Base-by-base conservation (phyloP, 2,797 vertebrate genomes). In the Semotilus atromaculatus region DNA sequence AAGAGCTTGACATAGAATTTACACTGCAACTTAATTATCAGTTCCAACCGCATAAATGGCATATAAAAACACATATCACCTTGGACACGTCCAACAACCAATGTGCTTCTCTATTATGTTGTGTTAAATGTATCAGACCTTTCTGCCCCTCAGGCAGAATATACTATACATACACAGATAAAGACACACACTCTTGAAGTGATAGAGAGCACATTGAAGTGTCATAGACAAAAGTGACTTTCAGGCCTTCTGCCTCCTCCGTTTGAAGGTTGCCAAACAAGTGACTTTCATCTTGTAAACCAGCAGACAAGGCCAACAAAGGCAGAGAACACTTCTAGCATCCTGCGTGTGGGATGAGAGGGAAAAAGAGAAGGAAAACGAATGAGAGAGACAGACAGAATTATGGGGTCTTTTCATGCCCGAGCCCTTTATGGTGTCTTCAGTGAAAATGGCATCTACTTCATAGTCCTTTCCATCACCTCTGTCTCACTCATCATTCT, bases 181-280 rank as follows among this genome's bases (percentile, higher is more conserved):
- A 23, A 80, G 55, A 16, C 9, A 62, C 36, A 19, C 51, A 23
- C 53, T 36, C 9, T 68, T 38, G 16, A 48, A 72, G 23, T 62
- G 40, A 53, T 31, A 29, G 40, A 83, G 45, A 66, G 23, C 11
- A 48, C 43, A 93, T 91, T 87, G 91, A 94, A 93, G 90, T 87
- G 86, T 82, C 89, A 71, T 87, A 53, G 85, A 84, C 77, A 77
- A 89, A 92, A 88, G 92, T 91, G 92, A 94, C 94, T 94, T 93
- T 93, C 90, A 93, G 91, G 90, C 82, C 91, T 88, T 91, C 89
- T 92, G 90, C 80, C 90, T 88, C 90, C 90, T 91, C 58, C 60
- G 36, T 94, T 94, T 95, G 93, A 95, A 95, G 93, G 92, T 92
- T 92, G 91, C 90, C 92, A 95, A 95, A 94, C 93, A 95, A 93